phyloP scores from a whole-genome alignment of 2,888 invertebrate species.

The Thera britannica region DNA sequence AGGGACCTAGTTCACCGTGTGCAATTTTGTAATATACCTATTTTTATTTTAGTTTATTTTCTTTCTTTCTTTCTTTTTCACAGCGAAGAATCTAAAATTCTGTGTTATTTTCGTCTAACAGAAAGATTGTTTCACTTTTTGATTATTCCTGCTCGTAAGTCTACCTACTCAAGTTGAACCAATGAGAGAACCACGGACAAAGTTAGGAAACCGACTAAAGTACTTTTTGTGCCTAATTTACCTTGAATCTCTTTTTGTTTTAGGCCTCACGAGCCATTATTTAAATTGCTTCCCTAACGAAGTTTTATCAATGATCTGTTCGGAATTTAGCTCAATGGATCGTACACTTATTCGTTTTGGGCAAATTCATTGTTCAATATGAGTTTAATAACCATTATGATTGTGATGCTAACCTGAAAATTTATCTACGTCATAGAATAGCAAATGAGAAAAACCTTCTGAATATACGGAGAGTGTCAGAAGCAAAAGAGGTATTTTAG shows the following conservation, averaged over 20 bases:
- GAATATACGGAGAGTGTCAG: too few species aligned
- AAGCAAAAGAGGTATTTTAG: too few species aligned
- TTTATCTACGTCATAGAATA: too few species aligned
- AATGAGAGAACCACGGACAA: conserved; percentile 23
- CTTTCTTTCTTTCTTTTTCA: too few species aligned
- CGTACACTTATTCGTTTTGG: conserved; percentile 8
- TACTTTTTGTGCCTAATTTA: conserved; percentile 36
- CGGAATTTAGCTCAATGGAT: conserved; percentile 13
- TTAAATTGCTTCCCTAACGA: conserved; percentile 26
- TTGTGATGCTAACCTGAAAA: background rate
- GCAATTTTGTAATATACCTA: too few species aligned
- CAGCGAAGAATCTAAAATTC: too few species aligned
- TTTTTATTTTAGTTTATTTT: too few species aligned
- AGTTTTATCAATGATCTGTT: conserved; percentile 26
- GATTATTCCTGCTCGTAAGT: conserved; percentile 10
- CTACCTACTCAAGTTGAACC: conserved; percentile 6
- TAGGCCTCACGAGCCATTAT: conserved; percentile 32
- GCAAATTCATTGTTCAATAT: background rate
- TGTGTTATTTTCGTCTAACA: too few species aligned
- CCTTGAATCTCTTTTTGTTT: conserved; percentile 29
- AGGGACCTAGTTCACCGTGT: too few species aligned
- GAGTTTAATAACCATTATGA: background rate
- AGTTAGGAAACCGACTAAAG: conserved; percentile 26
- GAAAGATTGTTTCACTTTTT: background rate
- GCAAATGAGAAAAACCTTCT: too few species aligned